These are phyloP conservation scores for Enhydra lutris DNA, from an alignment of 2,113 vertebrate genomes.

Conservation along the genomic window DNA sequence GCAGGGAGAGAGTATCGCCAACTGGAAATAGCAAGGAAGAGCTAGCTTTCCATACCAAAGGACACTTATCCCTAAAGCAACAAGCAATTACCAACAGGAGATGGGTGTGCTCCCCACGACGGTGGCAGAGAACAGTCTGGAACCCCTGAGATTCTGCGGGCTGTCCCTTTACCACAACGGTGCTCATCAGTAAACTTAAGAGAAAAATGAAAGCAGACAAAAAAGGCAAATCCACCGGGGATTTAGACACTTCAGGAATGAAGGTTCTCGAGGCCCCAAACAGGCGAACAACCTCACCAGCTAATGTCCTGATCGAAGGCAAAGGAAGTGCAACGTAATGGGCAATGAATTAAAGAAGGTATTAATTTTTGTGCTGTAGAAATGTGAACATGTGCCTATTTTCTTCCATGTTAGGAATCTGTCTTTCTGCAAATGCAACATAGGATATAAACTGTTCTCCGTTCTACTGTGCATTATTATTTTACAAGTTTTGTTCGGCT, in stretches of 20 bases:
- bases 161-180: not conserved
- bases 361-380: not conserved
- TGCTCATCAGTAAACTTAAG: not conserved
- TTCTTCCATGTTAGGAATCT: not conserved
- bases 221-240: not conserved
- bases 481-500: not conserved
- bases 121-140: not conserved
- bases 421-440: not conserved
- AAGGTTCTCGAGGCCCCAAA: not conserved
- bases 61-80: not conserved
- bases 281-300: not conserved
- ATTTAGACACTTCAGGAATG: not conserved
- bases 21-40: not conserved
- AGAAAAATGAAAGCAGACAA: not conserved
- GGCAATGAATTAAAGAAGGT: not conserved
- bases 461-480: not conserved
- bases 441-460: not conserved
- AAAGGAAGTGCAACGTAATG: not conserved
- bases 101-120: not conserved
- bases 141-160: not conserved
- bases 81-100: not conserved
- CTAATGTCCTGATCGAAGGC: not conserved
- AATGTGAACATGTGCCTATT: not conserved
- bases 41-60: not conserved
- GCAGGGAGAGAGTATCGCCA: not conserved